Conservation (phyloP, 2,797 vertebrate species). For the Micrastur ruficollis region DNA sequence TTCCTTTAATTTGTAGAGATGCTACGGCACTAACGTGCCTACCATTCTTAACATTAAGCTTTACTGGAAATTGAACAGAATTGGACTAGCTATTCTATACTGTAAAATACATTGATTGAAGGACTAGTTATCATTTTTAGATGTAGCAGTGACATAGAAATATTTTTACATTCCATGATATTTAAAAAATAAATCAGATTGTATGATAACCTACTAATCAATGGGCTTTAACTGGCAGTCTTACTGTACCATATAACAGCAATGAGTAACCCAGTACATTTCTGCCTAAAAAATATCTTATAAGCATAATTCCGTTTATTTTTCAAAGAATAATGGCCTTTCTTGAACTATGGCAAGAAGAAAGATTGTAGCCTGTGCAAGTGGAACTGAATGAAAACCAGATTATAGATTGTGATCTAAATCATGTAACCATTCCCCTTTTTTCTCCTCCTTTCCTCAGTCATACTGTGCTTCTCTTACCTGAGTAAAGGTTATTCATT, state of each 20-base stretch:
- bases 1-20: neutral
- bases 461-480: neutral
- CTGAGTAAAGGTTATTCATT: neutral
- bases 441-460: neutral
- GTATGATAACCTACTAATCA: neutral
- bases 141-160: neutral
- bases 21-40: neutral
- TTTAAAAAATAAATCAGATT: neutral
- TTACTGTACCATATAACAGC: neutral
- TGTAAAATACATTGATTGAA: neutral
- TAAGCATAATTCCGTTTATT: neutral
- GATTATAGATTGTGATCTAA: constrained; percentile 1
- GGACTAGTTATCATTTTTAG: neutral
- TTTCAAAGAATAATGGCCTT: neutral
- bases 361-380: neutral
- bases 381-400: neutral
- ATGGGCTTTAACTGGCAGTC: neutral
- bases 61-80: neutral
- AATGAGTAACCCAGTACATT: neutral
- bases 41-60: neutral
- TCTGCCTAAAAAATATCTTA: neutral
- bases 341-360: neutral
- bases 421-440: neutral
- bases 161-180: neutral
- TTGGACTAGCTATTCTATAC: neutral